Conservation (phyloP, 2,888 invertebrate genomes). For the Tipula vernalis region DNA sequence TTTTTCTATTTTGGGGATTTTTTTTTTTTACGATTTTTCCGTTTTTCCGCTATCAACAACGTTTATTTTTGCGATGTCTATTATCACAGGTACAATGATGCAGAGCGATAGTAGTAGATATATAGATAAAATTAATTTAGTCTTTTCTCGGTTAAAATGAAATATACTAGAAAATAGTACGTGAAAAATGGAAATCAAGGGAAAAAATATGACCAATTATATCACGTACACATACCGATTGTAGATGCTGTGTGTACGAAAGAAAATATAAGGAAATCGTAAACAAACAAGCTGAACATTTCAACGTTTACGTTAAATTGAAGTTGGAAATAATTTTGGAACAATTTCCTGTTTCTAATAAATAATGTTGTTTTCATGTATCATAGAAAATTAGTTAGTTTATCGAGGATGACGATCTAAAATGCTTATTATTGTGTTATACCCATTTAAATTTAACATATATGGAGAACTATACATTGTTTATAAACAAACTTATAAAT, state of each 20-base stretch:
- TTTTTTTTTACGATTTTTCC: background rate
- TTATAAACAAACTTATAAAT: too few relatives aligned
- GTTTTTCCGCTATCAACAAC: background rate
- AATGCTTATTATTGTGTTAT: background rate
- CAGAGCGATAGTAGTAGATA: background rate
- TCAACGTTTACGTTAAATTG: background rate
- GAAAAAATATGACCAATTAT: background rate
- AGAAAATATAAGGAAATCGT: background rate
- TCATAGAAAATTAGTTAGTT: background rate
- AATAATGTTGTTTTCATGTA: background rate
- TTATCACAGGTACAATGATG: background rate
- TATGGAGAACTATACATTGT: too few relatives aligned
- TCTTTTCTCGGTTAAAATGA: background rate
- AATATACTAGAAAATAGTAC: background rate
- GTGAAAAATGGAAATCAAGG: background rate
- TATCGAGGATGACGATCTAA: background rate
- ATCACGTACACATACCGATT: background rate
- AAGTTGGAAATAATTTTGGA: background rate
- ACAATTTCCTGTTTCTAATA: background rate
- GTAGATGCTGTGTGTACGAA: background rate
- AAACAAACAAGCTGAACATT: background rate
- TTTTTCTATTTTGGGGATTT: background rate
- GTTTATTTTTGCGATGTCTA: background rate
- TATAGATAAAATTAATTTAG: background rate
- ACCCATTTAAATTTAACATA: background rate